Base-by-base conservation (phyloP, 2,888 invertebrate genomes). In the Chelonus formosanus region DNA sequence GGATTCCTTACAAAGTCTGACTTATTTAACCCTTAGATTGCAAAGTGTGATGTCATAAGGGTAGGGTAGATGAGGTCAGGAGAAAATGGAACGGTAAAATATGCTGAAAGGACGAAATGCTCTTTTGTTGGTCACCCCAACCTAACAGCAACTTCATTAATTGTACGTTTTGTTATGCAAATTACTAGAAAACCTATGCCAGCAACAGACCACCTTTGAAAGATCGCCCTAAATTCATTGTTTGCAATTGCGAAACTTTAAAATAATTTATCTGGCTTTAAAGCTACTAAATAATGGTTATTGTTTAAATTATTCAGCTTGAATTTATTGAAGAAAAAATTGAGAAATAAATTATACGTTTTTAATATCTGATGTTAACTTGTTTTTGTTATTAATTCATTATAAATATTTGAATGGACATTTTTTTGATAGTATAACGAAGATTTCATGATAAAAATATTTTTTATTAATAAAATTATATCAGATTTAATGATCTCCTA, bases 81-180 rank as follows among this genome's bases (percentile, higher is more conserved):
- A 20, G 63, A 57, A 36, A 54, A 55, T 48, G 68, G 55, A 59
- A 63, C 40, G 68, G 57, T 62, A 50, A 67, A 70, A 70, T 68
- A 69, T 61, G 70, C 63, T 79, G 78, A 81, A 82, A 79, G 78
- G 80, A 73, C 78, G 75, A 63, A 80, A 81, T 80, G 80, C 76
- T 77, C 82, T 79, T 82, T 82, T 82, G 82, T 82, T 76, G 77
- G 74, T 68, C 65, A 70, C 74, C 65, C 67, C 57, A 32, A n/a
- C 59, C 67, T 62, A 73, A 73, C 73, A 40, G 73, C 75, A 82
- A 82, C 81, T 82, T 82, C 81, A 81, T 82, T 82, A 82, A 82
- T 82, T 82, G 82, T 79, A 77, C 81, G 78, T 82, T 82, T 82
- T 82, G 81, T 82, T 81, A 82, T 82, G 82, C 78, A 81, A 80